Percentiles rank a stretch among this genome's conserved stretches.
Evolutionary conservation across 92 coral and sea anemone genomes (phyloP).

Genomic region (Meandrina meandrites): DNA sequence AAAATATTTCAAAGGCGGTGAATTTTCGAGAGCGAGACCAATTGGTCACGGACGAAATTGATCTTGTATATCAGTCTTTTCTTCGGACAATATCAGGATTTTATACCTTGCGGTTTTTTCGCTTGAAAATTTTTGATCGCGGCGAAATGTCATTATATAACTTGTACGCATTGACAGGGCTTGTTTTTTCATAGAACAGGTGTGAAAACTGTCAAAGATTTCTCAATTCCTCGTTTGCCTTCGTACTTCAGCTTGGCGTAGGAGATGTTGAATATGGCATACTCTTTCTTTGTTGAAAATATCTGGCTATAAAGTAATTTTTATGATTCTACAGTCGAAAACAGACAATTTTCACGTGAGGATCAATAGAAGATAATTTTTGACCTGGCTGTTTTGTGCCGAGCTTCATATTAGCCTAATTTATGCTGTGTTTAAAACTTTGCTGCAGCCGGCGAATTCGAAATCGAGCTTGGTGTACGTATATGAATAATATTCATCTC

Average conservation of each 20-base stretch:
- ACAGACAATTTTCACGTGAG: not conserved
- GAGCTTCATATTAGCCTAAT: not conserved
- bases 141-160: not conserved
- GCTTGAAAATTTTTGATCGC: not conserved
- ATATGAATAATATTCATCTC: not conserved
- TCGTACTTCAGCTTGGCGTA: not conserved
- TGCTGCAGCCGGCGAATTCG: not conserved
- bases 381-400: not conserved
- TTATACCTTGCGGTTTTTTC: constrained; percentile 12
- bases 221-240: not conserved
- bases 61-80: not conserved
- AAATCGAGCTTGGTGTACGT: not conserved
- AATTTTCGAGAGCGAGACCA: not conserved
- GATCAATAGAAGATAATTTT: not conserved
- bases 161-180: not conserved
- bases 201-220: constrained; percentile 2
- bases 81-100: not conserved
- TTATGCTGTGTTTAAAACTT: constrained; percentile 1
- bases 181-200: not conserved
- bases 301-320: not conserved
- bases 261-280: not conserved
- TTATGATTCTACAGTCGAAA: not conserved
- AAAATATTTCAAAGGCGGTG: not conserved
- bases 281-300: not conserved
- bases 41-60: not conserved